Conservation (phyloP, 2,113 vertebrate species). For the Hyaena hyaena region DNA sequence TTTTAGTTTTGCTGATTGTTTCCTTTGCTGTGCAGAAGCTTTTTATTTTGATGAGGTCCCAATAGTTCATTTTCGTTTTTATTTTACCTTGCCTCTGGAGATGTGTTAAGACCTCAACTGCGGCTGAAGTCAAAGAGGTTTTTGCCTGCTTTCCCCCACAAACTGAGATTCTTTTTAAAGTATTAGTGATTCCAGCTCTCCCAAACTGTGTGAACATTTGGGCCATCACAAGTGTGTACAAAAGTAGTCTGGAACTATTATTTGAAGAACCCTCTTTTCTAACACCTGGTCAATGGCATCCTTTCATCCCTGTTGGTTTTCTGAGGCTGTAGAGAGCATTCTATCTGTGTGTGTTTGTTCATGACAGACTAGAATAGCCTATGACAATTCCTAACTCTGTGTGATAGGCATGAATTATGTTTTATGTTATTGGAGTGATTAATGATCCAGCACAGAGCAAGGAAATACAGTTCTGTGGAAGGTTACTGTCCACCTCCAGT, state of each 20-base stretch:
- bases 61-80: no score
- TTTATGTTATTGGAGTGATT: background rate
- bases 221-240: background rate
- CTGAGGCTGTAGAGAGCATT: background rate
- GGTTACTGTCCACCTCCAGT: background rate
- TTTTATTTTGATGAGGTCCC: no score
- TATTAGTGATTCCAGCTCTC: background rate
- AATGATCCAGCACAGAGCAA: background rate
- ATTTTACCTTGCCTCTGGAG: no score
- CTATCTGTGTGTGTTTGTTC: background rate
- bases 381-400: background rate
- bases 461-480: background rate
- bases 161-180: background rate
- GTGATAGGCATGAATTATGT: background rate
- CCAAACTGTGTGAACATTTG: conserved; percentile 17
- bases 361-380: background rate
- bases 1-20: no score
- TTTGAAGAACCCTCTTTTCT: conserved; percentile 6
- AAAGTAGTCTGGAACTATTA: background rate
- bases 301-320: background rate
- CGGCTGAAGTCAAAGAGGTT: no score
- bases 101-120: no score
- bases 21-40: no score
- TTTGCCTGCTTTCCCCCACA: background rate
- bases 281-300: background rate